A percentile compares a stretch with the other conserved stretches of the same genome.
Evolutionary conservation across 2,797 vertebrate species (phyloP).

Genomic region (Poeciliopsis paucimaculata): DNA sequence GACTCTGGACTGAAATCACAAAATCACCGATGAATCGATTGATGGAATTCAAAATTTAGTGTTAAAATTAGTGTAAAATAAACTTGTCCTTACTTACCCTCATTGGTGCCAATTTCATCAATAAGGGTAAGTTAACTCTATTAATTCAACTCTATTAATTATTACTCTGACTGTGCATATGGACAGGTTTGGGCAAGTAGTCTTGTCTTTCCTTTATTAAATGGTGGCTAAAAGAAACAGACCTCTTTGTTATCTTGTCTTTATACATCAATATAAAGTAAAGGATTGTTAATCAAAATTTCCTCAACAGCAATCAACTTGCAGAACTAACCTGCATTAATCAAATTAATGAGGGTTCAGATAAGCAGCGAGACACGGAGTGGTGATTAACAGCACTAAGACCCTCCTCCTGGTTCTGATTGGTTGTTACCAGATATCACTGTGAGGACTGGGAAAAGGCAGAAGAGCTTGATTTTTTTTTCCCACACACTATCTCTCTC

Average conservation of each 20-base stretch:
- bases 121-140: too few species aligned
- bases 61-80: not conserved
- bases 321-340: not conserved
- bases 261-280: not conserved
- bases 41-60: not conserved
- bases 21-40: conserved; percentile 22
- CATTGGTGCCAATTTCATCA: not conserved
- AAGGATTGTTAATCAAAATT: not conserved
- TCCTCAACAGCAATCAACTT: not conserved
- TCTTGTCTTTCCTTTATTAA: not conserved
- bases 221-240: not conserved
- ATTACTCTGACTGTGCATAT: not conserved
- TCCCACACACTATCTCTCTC: too few species aligned
- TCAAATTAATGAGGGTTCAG: not conserved
- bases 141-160: not conserved
- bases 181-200: not conserved
- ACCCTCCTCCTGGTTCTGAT: too few species aligned
- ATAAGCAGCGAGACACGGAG: too few species aligned
- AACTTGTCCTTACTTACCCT: not conserved
- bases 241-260: not conserved
- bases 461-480: too few species aligned
- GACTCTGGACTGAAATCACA: conserved; percentile 8
- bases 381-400: too few species aligned
- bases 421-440: too few species aligned
- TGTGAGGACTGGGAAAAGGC: too few species aligned